Evolutionary conservation across 30 jellyfish, hydroid and myxozoan genomes (phyloP).

Genomic region (Rhopilema esculentum): DNA sequence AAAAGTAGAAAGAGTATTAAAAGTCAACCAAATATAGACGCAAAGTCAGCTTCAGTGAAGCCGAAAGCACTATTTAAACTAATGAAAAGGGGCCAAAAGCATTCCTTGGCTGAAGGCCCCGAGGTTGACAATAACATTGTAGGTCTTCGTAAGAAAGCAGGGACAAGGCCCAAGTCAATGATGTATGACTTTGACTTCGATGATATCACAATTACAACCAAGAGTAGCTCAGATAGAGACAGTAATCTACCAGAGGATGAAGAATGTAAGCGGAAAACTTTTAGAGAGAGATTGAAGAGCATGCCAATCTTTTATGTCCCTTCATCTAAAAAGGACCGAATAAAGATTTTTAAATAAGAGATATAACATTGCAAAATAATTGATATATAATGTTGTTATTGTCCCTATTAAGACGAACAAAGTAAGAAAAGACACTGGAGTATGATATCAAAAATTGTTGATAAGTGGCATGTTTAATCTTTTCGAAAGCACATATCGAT

Average conservation of each 20-base stretch:
- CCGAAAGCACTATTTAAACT: background rate
- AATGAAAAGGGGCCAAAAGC: background rate
- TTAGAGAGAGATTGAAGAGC: slow-evolving; percentile 40
- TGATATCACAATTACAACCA: background rate
- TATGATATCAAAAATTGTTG: too few species aligned
- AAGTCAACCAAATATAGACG: background rate
- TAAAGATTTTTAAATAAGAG: background rate
- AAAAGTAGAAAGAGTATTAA: slow-evolving; percentile 35
- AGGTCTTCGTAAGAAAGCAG: background rate
- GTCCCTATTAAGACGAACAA: background rate
- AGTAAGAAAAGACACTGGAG: background rate
- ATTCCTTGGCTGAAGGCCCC: background rate
- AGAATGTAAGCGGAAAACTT: slow-evolving; percentile 2
- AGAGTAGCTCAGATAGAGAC: background rate
- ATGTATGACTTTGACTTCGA: slow-evolving; percentile 22
- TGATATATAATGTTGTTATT: background rate
- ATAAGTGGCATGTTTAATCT: too few species aligned
- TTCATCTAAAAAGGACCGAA: slow-evolving; percentile 1
- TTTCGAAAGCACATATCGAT: too few species aligned
- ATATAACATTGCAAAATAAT: background rate
- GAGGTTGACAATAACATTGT: background rate
- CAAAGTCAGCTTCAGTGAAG: background rate
- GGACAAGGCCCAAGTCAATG: slow-evolving; percentile 49
- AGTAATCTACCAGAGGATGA: slow-evolving; percentile 1
- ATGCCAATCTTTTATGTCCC: slow-evolving; percentile 72